Conservation (phyloP, 2,888 invertebrate genomes). For the Alloscopus bannaensis region DNA sequence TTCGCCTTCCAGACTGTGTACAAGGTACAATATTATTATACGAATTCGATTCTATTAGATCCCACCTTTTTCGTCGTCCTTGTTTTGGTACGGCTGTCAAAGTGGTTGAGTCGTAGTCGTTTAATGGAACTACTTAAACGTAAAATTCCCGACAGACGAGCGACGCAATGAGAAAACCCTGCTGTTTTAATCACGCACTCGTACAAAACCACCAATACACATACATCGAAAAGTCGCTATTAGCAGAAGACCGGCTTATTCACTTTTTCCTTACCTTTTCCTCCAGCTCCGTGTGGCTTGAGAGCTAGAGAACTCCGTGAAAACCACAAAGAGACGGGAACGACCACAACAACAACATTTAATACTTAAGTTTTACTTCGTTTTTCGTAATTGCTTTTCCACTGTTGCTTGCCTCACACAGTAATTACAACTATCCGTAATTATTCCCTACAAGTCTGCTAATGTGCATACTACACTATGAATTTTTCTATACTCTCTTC, state of each 20-base stretch:
- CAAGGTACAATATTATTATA: slow-evolving; percentile 2
- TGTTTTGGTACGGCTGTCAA: slow-evolving; percentile 52
- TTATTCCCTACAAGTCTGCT: slow-evolving; percentile 37
- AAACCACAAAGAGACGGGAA: slow-evolving; percentile 61
- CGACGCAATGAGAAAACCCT: slow-evolving; percentile 55
- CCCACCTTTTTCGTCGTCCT: slow-evolving; percentile 12
- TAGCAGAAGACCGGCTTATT: slow-evolving; percentile 10
- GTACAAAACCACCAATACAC: too few relatives aligned
- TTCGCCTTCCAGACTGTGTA: too few relatives aligned
- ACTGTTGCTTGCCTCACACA: slow-evolving; percentile 41
- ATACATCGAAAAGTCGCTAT: slow-evolving; percentile 1
- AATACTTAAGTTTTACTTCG: slow-evolving; percentile 56
- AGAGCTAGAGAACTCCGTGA: slow-evolving; percentile 30
- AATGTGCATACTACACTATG: too few relatives aligned
- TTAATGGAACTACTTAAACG: slow-evolving; percentile 55
- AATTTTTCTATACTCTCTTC: too few relatives aligned
- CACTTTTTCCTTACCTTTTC: slow-evolving; percentile 25
- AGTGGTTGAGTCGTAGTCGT: slow-evolving; percentile 52
- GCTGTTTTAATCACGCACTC: slow-evolving; percentile 63
- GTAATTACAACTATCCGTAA: slow-evolving; percentile 62
- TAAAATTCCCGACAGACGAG: slow-evolving; percentile 51
- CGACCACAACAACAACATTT: slow-evolving; percentile 61
- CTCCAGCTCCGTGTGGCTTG: slow-evolving; percentile 20
- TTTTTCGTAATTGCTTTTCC: slow-evolving; percentile 59
- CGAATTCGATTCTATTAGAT: slow-evolving; percentile 36